phyloP scores from a whole-genome alignment of 2,113 vertebrate species.

The Boleophthalmus pectinirostris region DNA sequence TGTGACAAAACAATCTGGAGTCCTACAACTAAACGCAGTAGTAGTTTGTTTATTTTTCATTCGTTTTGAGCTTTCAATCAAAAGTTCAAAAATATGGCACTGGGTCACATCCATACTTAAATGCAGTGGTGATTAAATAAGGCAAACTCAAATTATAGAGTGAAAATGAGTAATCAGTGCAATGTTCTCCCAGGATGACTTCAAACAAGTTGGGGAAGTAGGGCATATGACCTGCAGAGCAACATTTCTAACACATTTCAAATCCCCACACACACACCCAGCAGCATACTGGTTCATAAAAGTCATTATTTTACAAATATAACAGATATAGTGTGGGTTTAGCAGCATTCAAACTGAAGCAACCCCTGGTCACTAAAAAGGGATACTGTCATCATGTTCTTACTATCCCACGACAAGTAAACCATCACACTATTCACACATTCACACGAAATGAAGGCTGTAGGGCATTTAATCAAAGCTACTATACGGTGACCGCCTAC shows the following conservation, averaged over 20 bases:
- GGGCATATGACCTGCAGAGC: not conserved
- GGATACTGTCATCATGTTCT: not conserved
- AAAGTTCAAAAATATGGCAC: not conserved
- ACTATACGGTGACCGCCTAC: not conserved
- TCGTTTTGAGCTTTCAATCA: not conserved
- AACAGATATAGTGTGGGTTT: not conserved
- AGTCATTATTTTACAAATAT: too few species aligned
- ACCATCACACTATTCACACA: not conserved
- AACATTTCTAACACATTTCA: not conserved
- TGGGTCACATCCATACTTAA: not conserved
- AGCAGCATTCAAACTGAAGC: not conserved
- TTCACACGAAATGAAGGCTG: not conserved
- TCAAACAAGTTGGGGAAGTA: constrained; percentile 43
- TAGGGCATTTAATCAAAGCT: not conserved
- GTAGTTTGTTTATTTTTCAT: not conserved
- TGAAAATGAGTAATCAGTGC: not conserved
- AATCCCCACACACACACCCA: not conserved
- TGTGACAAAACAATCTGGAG: not conserved
- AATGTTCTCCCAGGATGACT: constrained; percentile 4
- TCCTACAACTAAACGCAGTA: too few species aligned
- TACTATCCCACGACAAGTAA: not conserved
- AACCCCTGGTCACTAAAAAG: not conserved
- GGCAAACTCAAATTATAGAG: not conserved
- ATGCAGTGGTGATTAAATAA: not conserved
- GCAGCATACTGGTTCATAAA: not conserved